phyloP scores from a whole-genome alignment of 2,888 invertebrate genomes.

The Cheilosia urbana region DNA sequence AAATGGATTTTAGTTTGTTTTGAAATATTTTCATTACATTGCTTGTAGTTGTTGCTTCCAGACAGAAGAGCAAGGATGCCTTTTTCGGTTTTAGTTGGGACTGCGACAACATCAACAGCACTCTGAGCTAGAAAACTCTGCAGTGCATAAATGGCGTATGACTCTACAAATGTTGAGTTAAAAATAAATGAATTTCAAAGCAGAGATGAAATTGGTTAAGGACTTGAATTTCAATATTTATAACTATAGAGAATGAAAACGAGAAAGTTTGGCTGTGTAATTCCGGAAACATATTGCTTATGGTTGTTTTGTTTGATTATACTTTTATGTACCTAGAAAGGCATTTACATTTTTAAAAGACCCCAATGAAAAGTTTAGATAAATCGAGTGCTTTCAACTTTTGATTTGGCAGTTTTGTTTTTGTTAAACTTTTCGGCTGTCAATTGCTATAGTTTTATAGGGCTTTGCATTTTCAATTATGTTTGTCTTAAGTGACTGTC shows the following conservation, averaged over 20 bases:
- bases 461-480: too few relatives aligned
- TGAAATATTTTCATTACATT: constrained; percentile 49
- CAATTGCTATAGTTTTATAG: too few relatives aligned
- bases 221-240: background rate
- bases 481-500: too few relatives aligned
- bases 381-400: too few relatives aligned
- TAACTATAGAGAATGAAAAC: background rate
- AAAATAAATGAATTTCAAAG: constrained; percentile 53
- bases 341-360: too few relatives aligned
- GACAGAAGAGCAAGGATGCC: background rate
- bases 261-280: constrained; percentile 4
- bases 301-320: too few relatives aligned
- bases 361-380: too few relatives aligned
- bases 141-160: background rate
- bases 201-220: background rate
- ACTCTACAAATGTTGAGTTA: constrained; percentile 31
- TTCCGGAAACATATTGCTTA: too few relatives aligned
- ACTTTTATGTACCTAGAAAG: too few relatives aligned
- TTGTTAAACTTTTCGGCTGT: too few relatives aligned
- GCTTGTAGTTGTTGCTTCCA: constrained; percentile 5
- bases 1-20: constrained; percentile 53
- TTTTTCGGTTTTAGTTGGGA: background rate
- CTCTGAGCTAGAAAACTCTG: constrained; percentile 20
- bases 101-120: constrained; percentile 21
- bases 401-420: too few relatives aligned